Base-by-base conservation (phyloP, 2,797 vertebrate genomes). In the Trematomus bernacchii region DNA sequence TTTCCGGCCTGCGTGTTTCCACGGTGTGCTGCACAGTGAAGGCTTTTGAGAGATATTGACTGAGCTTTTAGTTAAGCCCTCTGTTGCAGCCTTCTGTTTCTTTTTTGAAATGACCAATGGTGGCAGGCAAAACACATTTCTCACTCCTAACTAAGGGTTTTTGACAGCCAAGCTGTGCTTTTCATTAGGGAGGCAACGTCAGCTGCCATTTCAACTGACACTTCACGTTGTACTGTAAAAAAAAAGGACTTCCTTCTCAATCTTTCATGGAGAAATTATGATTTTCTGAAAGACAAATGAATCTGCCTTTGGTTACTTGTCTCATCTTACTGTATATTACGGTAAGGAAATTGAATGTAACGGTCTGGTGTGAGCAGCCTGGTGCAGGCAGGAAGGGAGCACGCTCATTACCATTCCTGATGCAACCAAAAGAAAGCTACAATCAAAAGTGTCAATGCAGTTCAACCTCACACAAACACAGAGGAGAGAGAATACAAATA, bases 401-500 rank as follows among this genome's bases (percentile, higher is more conserved):
- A 52, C 54, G 68, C 79, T 88, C 83, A 90, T 92, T 91, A 88
- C 74, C 80, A 87, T 83, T 85, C 76, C 82, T 93, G 89, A 93
- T 88, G 89, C 86, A 93, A 90, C 90, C 73, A 65, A 69, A 77
- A 77, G 89, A 89, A 93, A 93, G 70, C 70, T 64, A 77, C 71
- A 86, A 79, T 76, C 83, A 61, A 59, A 66, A 71, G 60, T 76
- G 82, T 82, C 76, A 67, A 27, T 57, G 68, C 66, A 62, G 70
- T 48, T 81, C 54, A 77, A 48, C 66, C 71, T 76, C 70, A 80
- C 72, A 73, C 61, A 82, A 52, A 79, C 73, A 61, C 43, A 60
- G 57, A 55, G 18, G 10, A 66, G 47, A 66, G 14, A 5, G 54
- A 71, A 61, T 37, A 68, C 67, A 63, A 51, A 11, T 11, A 27